A percentile compares a stretch with the other conserved stretches of the same genome.
Conservation (phyloP, 2,797 vertebrate genomes). For the Lithobates pipiens region DNA sequence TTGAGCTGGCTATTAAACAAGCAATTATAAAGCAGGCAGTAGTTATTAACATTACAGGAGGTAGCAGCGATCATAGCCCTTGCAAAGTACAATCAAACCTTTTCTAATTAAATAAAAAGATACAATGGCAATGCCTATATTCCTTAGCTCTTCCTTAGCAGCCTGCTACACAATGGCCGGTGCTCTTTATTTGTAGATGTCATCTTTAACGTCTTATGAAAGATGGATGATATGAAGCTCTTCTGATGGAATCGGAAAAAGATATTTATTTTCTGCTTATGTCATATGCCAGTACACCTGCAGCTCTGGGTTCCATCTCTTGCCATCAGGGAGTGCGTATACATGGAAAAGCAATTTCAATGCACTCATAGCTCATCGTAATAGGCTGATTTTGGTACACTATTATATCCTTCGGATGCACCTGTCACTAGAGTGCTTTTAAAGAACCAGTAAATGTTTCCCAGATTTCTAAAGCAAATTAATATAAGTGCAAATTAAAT, state of each 20-base stretch:
- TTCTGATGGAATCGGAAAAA: background rate
- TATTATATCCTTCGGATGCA: conserved; percentile 26
- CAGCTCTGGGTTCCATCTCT: conserved; percentile 1
- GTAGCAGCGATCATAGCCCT: too few species aligned
- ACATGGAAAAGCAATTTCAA: conserved; percentile 20
- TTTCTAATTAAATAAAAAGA: background rate
- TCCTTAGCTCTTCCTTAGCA: background rate
- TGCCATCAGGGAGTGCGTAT: background rate
- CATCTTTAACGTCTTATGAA: background rate
- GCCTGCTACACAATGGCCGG: background rate
- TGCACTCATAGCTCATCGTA: conserved; percentile 46
- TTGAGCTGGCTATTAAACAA: too few species aligned
- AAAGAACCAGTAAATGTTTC: conserved; percentile 25
- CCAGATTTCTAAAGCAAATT: conserved; percentile 40
- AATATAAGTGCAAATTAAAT: conserved; percentile 40
- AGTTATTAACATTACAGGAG: too few species aligned
- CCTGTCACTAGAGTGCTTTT: conserved; percentile 30
- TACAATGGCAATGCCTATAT: background rate
- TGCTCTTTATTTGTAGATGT: background rate
- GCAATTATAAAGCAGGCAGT: too few species aligned
- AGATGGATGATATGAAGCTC: background rate
- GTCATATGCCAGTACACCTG: conserved; percentile 20
- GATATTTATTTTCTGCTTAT: background rate
- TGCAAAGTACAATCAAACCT: background rate
- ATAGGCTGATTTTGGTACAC: background rate